These are phyloP conservation scores for Gisinianus flammeolus DNA, from an alignment of 2,888 invertebrate species.

Conservation along the genomic window DNA sequence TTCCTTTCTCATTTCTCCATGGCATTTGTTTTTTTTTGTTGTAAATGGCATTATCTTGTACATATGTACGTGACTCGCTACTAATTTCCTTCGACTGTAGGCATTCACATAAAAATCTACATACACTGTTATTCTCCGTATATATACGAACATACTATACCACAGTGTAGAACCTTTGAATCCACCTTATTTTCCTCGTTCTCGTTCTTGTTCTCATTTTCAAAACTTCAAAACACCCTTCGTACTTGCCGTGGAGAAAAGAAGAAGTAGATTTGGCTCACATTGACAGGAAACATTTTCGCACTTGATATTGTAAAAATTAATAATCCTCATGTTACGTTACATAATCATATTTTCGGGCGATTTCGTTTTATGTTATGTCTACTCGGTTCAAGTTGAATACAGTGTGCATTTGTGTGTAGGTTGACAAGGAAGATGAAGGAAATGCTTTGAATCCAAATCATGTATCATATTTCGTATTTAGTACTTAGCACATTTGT, in stretches of 20 bases:
- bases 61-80: slow-evolving; percentile 20
- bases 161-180: background rate
- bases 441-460: background rate
- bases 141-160: too few species aligned
- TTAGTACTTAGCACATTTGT: background rate
- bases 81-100: slow-evolving; percentile 25
- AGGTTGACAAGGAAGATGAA: background rate
- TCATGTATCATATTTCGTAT: background rate
- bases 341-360: slow-evolving; percentile 7
- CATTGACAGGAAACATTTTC: slow-evolving; percentile 20
- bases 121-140: background rate
- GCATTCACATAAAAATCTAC: background rate
- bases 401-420: background rate
- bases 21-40: background rate
- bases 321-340: background rate
- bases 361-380: background rate
- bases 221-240: too few species aligned
- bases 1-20: background rate
- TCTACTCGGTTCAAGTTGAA: background rate
- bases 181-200: too few species aligned
- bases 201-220: too few species aligned
- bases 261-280: background rate
- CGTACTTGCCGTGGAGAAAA: background rate
- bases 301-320: slow-evolving; percentile 27
- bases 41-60: background rate